Evolutionary conservation across 2,888 invertebrate genomes (phyloP), one percentile per base, ranked within the genome.

Genomic region (Heliconius ismenius): DNA sequence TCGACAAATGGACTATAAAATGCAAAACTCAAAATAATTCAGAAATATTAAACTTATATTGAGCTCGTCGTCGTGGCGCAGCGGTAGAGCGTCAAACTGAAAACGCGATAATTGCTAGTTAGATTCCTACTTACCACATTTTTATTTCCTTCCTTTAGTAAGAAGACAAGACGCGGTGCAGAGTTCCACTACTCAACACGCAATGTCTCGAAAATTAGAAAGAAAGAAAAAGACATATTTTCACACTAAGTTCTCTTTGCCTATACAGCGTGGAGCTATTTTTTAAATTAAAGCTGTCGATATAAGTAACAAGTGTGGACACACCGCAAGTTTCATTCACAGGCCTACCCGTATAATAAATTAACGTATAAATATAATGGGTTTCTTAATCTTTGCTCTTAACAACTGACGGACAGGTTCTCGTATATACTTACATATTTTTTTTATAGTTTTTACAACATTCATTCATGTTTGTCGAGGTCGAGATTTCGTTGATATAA

Each of bases 301-400:
- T 43, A 43, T 21, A 24, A 36, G 15, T 7, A 21, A 10, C 39
- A 18, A 15, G 26, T 60, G 62, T 73, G 60, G 4, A 73, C 72
- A 81, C 80, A 78, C 75, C 83, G 81, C 83, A 82, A 83, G 83
- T 84, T 84, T 83, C 87, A 86, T 87, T 87, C 86, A 87, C 82
- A 81, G 80, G 78, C 73, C 79, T 73, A 39, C 39, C 11, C 39
- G 67, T 67, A 78, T 76, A 80, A 84, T 83, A 83, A 83, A 85
- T 83, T 81, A 81, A 78, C 74, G 78, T 77, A 79, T 79, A 78
- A 81, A 81, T 72, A 81, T 83, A 83, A 83, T 83, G 80, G 79
- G 79, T 81, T 82, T 81, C 82, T 82, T 83, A 83, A 81, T 82
- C 82, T 81, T 76, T 74, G 79, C 73, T 79, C 79, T 80, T 78